A percentile compares a stretch with the other conserved stretches of the same genome.
Conservation (phyloP, 2,888 invertebrate species). For the Cremastinae sp. region DNA sequence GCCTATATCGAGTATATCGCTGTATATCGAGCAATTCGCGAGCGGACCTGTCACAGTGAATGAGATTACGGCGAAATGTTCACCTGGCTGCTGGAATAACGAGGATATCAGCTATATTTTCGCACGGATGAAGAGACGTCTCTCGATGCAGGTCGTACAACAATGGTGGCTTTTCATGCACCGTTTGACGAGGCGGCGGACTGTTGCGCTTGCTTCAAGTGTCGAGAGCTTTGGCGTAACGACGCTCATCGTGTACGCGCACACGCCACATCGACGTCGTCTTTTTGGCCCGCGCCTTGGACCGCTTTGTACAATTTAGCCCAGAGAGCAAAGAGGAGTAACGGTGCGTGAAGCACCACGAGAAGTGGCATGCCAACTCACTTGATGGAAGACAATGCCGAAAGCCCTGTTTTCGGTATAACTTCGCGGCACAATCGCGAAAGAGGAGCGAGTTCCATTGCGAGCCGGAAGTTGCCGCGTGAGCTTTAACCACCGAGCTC, state of each 20-base stretch:
- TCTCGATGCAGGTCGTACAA: no score
- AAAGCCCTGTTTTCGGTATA: slow-evolving; percentile 52
- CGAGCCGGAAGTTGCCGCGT: slow-evolving; percentile 47
- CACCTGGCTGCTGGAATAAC: no score
- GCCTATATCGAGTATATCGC: no score
- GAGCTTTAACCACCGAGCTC: slow-evolving; percentile 46
- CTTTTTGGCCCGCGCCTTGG: slow-evolving; percentile 12
- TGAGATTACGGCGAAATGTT: neutral
- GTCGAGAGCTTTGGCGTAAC: slow-evolving; percentile 23
- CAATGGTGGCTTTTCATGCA: slow-evolving; percentile 37
- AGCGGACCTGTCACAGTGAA: no score
- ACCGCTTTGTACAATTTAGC: slow-evolving; percentile 49
- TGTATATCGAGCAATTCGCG: no score
- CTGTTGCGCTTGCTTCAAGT: slow-evolving; percentile 21
- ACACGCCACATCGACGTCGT: slow-evolving; percentile 14
- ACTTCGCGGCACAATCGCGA: slow-evolving; percentile 21
- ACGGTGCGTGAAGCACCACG: slow-evolving; percentile 35
- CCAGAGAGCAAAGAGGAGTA: slow-evolving; percentile 32
- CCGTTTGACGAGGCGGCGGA: slow-evolving; percentile 34
- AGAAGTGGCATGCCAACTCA: slow-evolving; percentile 49
- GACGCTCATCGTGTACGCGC: slow-evolving; percentile 22
- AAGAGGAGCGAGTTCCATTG: slow-evolving; percentile 18
- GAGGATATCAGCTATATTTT: no score
- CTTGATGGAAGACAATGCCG: slow-evolving; percentile 60
- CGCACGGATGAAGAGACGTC: no score